These are phyloP conservation scores for Melanostoma mellinum DNA, from an alignment of 2,888 invertebrate species.

Conservation along the genomic window DNA sequence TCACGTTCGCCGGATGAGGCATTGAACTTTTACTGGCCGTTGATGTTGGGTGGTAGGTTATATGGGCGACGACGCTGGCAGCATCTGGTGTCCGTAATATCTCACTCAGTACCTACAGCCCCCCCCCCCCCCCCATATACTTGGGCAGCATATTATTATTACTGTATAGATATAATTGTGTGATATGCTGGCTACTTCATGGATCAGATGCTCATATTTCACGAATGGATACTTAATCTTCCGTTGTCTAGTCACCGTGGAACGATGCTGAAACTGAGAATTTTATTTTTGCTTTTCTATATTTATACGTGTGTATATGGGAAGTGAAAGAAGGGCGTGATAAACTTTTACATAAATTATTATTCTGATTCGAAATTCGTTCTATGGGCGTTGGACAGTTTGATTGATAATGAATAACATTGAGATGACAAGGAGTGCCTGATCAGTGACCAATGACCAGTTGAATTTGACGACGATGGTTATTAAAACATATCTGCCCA, in stretches of 20 bases:
- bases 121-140: neutral
- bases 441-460: neutral
- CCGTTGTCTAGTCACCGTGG: constrained; percentile 59
- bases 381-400: constrained; percentile 54
- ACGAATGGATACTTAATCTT: constrained; percentile 70
- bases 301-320: constrained; percentile 10
- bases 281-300: constrained; percentile 41
- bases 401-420: constrained; percentile 65
- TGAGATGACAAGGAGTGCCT: constrained; percentile 33
- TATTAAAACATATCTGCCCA: neutral
- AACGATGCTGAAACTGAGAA: constrained; percentile 16
- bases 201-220: constrained; percentile 68
- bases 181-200: constrained; percentile 33
- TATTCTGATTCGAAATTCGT: constrained; percentile 56
- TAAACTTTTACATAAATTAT: constrained; percentile 66
- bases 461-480: neutral
- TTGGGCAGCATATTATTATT: constrained; percentile 22
- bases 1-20: constrained; percentile 65
- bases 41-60: neutral
- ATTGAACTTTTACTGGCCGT: constrained; percentile 54
- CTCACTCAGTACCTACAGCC: constrained; percentile 28
- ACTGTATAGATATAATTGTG: constrained; percentile 10
- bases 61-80: neutral
- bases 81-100: constrained; percentile 60
- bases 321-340: neutral